These are phyloP conservation scores for Grallaria varia DNA, from an alignment of 2,113 vertebrate genomes.

Conservation along the genomic window DNA sequence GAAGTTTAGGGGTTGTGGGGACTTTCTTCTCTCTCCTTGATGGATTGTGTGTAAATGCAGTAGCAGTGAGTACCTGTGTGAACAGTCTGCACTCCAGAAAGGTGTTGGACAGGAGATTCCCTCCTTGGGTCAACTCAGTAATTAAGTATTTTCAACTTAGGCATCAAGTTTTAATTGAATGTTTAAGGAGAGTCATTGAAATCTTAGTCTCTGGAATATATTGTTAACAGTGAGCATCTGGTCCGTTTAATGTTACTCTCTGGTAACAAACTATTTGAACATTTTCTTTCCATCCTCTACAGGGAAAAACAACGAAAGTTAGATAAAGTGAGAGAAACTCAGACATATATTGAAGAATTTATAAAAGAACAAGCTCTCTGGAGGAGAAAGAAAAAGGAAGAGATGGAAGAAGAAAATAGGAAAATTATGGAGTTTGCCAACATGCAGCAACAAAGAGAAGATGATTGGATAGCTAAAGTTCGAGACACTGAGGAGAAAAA, in stretches of 20 bases:
- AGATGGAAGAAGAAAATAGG: conserved; percentile 89
- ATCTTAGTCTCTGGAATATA: not conserved
- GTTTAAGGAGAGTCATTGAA: not conserved
- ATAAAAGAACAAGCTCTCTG: conserved; percentile 82
- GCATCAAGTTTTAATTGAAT: not conserved
- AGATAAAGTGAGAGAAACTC: conserved; percentile 83
- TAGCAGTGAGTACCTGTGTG: not conserved
- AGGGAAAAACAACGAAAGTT: conserved; percentile 86
- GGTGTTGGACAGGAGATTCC: not conserved
- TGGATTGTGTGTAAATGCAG: fast-evolving
- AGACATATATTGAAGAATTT: conserved; percentile 85
- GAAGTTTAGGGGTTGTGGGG: not conserved
- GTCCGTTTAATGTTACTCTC: not conserved
- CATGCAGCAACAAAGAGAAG: conserved; percentile 77
- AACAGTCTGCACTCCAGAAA: not conserved
- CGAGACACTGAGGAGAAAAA: conserved; percentile 81
- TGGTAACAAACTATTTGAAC: not conserved
- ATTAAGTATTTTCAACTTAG: not conserved
- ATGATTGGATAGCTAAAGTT: conserved; percentile 74
- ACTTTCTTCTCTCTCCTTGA: not conserved
- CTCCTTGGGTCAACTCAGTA: not conserved
- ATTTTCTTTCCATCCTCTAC: not conserved
- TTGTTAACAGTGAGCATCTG: not conserved
- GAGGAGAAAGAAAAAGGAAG: conserved; percentile 83
- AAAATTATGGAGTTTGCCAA: conserved; percentile 84